phyloP scores from a whole-genome alignment of 2,113 vertebrate species.

The Paramisgurnus dabryanus region DNA sequence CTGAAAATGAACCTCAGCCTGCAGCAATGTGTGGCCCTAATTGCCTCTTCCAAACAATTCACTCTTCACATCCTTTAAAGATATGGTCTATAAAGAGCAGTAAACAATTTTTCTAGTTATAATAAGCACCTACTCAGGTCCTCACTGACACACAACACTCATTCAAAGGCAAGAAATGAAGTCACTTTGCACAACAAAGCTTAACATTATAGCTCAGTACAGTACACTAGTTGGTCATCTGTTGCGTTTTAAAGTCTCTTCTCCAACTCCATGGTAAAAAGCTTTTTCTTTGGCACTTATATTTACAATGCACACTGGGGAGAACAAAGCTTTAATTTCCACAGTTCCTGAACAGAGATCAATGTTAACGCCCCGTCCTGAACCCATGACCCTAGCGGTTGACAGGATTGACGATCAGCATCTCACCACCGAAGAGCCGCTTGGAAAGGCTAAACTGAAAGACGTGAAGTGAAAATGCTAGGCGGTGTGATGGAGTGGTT shows the following conservation, averaged over 20 bases:
- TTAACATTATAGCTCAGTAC: constrained; percentile 53
- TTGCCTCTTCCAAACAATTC: constrained; percentile 1
- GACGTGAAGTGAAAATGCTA: constrained; percentile 59
- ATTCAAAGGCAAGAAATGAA: constrained; percentile 22
- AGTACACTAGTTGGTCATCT: constrained; percentile 42
- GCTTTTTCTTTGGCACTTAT: constrained; percentile 63
- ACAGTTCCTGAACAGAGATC: constrained; percentile 63
- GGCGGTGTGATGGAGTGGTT: constrained; percentile 56
- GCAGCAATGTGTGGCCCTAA: background rate
- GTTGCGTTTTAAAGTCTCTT: constrained; percentile 48
- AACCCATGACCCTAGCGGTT: constrained; percentile 65
- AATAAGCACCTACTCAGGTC: background rate
- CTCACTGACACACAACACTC: constrained; percentile 5
- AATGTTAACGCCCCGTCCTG: constrained; percentile 62
- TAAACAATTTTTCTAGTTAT: background rate
- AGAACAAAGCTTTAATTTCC: constrained; percentile 70
- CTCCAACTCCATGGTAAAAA: constrained; percentile 58
- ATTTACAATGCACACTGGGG: constrained; percentile 68
- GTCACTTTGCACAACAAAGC: constrained; percentile 15
- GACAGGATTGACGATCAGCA: constrained; percentile 55
- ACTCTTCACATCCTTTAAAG: constrained; percentile 11
- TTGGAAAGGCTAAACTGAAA: constrained; percentile 56
- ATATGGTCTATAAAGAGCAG: background rate
- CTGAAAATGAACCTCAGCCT: constrained; percentile 15
- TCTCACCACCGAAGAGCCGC: constrained; percentile 57